Conservation (phyloP, 2,113 vertebrate genomes). For the Origma solitaria region DNA sequence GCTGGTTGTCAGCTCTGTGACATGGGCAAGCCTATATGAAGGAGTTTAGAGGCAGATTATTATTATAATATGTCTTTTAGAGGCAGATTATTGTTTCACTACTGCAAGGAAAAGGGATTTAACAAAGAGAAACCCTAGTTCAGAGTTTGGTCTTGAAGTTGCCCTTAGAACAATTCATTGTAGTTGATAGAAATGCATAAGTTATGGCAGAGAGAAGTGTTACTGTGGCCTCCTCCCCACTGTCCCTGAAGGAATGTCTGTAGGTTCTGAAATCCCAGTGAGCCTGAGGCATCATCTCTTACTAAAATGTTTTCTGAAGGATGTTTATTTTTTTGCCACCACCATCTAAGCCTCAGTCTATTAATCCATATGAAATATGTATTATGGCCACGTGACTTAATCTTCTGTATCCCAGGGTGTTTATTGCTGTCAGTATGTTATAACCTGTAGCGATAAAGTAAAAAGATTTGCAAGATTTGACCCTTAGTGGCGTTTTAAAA, state of each 20-base stretch:
- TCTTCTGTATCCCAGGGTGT: not conserved
- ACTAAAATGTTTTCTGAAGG: not conserved
- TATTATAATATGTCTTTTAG: no score
- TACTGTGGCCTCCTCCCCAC: not conserved
- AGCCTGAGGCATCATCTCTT: not conserved
- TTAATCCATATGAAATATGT: not conserved
- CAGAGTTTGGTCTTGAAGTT: not conserved
- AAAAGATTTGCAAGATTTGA: not conserved
- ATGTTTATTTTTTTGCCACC: not conserved
- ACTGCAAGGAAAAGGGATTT: not conserved
- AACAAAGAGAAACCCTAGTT: not conserved
- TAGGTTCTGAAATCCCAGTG: not conserved
- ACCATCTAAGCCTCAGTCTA: not conserved
- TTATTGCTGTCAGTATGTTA: not conserved
- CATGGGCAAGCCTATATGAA: not conserved
- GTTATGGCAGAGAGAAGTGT: not conserved
- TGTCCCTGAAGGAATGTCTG: not conserved
- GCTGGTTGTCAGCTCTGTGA: not conserved
- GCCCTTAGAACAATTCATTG: not conserved
- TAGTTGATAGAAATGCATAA: not conserved
- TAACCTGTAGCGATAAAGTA: not conserved
- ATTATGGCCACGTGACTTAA: not conserved
- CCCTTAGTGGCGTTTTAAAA: not conserved
- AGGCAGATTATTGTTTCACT: not conserved
- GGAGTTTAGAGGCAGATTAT: not conserved